Conservation (phyloP, 2,797 vertebrate species). For the Scleropages formosus region DNA sequence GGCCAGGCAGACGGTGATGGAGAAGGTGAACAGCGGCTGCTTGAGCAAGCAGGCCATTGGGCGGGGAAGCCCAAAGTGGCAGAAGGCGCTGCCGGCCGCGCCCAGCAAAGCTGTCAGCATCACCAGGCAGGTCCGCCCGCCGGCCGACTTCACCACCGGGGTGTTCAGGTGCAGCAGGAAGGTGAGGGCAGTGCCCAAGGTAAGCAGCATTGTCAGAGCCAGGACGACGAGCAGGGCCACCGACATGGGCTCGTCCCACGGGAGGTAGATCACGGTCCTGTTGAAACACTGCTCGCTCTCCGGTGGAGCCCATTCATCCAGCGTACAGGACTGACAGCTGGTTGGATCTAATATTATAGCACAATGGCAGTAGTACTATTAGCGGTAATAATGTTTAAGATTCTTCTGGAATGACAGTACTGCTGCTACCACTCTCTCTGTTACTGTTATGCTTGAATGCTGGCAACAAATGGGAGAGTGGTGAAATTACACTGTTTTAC, state of each 20-base stretch:
- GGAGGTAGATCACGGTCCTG: conserved; percentile 59
- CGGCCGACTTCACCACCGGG: conserved; percentile 76
- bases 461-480: background rate
- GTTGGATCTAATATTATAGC: conserved; percentile 42
- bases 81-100: conserved; percentile 62
- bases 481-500: background rate
- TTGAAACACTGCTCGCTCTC: conserved; percentile 64
- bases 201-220: conserved; percentile 64
- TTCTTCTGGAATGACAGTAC: no score
- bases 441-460: background rate
- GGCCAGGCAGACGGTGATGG: conserved; percentile 73
- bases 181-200: conserved; percentile 54
- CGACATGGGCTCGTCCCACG: conserved; percentile 59
- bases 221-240: conserved; percentile 62
- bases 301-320: conserved; percentile 66
- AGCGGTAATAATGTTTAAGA: background rate
- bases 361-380: background rate
- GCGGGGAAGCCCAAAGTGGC: conserved; percentile 67
- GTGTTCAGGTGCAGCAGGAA: conserved; percentile 70
- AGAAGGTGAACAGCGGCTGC: conserved; percentile 68
- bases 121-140: conserved; percentile 78
- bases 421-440: background rate
- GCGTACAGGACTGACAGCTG: conserved; percentile 64
- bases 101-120: conserved; percentile 68
- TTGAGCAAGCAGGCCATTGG: conserved; percentile 63